Conservation (phyloP, 1,140 invertebrate genomes). For the Diorhabda sublineata region DNA sequence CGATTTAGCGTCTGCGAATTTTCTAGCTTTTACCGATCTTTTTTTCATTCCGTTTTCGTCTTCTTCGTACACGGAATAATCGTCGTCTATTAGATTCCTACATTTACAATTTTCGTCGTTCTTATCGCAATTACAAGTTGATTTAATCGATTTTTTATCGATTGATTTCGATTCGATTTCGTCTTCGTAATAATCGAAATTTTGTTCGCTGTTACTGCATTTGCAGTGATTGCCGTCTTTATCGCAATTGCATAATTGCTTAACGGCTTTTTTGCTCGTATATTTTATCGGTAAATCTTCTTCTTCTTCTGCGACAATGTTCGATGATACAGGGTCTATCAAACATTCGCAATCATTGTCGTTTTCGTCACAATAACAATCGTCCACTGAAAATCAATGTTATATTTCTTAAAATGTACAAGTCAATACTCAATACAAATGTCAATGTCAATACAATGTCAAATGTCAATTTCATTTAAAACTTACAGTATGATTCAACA, state of each 20-base stretch:
- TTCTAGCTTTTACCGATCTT: conserved; percentile 2
- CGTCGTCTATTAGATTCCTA: background rate
- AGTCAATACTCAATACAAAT: no score
- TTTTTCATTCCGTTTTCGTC: background rate
- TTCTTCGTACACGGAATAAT: background rate
- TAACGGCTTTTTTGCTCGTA: conserved; percentile 1
- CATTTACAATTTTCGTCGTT: conserved; percentile 24
- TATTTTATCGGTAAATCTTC: no score
- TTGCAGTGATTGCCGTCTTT: conserved; percentile 13
- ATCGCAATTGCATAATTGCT: conserved; percentile 11
- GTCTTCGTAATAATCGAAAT: background rate
- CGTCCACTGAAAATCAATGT: background rate
- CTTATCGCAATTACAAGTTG: conserved; percentile 4
- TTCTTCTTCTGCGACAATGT: no score
- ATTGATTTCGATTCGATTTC: background rate
- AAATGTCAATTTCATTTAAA: no score
- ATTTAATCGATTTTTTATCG: background rate
- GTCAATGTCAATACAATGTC: no score
- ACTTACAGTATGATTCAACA: no score
- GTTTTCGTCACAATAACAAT: background rate
- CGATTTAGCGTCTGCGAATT: background rate
- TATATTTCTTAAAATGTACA: no score
- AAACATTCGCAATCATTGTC: conserved; percentile 1
- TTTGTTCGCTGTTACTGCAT: conserved; percentile 1
- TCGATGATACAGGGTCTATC: background rate